phyloP scores from a whole-genome alignment of 2,113 vertebrate genomes.

The Probosciger aterrimus region DNA sequence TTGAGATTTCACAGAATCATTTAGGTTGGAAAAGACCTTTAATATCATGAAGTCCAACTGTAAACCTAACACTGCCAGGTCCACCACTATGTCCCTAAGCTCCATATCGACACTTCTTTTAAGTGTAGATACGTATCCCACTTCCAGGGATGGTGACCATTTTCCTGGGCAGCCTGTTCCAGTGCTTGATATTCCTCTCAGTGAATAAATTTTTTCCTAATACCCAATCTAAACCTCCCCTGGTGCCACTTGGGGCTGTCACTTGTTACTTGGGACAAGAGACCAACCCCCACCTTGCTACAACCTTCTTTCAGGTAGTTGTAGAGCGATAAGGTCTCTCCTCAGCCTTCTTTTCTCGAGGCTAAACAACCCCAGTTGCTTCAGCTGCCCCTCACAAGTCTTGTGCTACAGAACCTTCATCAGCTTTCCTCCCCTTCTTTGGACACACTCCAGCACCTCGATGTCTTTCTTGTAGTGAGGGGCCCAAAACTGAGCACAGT shows the following conservation, averaged over 20 bases:
- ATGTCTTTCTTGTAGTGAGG: not conserved
- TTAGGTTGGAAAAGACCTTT: not conserved
- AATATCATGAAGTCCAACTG: not conserved
- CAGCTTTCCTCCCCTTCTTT: not conserved
- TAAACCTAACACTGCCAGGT: not conserved
- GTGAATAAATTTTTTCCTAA: not conserved
- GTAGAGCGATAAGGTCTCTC: not conserved
- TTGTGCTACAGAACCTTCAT: not conserved
- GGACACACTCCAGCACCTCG: not conserved
- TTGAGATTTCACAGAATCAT: not conserved
- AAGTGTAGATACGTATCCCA: not conserved
- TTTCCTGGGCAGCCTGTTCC: not conserved
- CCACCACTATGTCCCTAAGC: not conserved
- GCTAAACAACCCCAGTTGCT: not conserved
- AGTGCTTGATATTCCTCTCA: not conserved
- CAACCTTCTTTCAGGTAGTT: not conserved
- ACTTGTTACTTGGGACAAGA: not conserved
- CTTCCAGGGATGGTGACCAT: not conserved
- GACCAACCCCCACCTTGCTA: not conserved
- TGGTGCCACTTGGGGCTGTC: not conserved
- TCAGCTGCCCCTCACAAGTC: not conserved
- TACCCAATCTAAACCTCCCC: not conserved
- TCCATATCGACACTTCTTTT: fast-evolving
- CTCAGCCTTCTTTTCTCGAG: not conserved
- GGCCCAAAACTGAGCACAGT: not conserved